Base-by-base conservation (phyloP, 2,888 invertebrate genomes). In the Drosophila falleni region DNA sequence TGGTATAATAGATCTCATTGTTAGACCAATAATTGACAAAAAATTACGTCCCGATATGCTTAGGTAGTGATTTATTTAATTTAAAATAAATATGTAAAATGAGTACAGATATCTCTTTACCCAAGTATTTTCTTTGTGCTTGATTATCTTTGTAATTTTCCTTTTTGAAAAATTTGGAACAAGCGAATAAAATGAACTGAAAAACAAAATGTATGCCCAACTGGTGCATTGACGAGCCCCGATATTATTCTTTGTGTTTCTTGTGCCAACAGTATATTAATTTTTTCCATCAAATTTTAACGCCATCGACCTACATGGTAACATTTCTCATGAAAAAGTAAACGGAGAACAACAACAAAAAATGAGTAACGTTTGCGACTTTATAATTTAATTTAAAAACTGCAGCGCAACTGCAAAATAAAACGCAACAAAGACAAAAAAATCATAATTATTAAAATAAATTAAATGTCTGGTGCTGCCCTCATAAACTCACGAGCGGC, bases 391-490 rank as follows among this genome's bases (percentile, higher is more conserved):
- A 84, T 84, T 84, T 79, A 65, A 81, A 83, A 85, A 90, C 65
- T 74, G 81, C 78, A 71, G 62, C 67, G 58, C 58, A 73, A 67
- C 69, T 71, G 41, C 33, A 69, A 74, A 70, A 64, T 19, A 58
- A 44, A 55, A 29, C 3, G 11, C 16, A 44, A 41, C 19, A 10
- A 13, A 39, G 47, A 59, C 42, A 55, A 61, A 67, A 59, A 46
- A 39, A 41, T 68, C 63, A 85, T 78, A 84, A 88, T 85, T 90
- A 89, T 84, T 86, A 84, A 89, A 84, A 89, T 89, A 88, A 84
- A 84, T 84, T 89, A 89, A 84, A 88, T 89, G 90, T 88, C 83
- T 89, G 89, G 68, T 71, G 87, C 58, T 71, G 87, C 86, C 89
- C 87, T 67, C 83, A 84, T 84, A 88, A 89, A 86, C 83, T 86